Evolutionary conservation across 2,113 vertebrate genomes (phyloP).

Genomic region (Oryzias woworae): DNA sequence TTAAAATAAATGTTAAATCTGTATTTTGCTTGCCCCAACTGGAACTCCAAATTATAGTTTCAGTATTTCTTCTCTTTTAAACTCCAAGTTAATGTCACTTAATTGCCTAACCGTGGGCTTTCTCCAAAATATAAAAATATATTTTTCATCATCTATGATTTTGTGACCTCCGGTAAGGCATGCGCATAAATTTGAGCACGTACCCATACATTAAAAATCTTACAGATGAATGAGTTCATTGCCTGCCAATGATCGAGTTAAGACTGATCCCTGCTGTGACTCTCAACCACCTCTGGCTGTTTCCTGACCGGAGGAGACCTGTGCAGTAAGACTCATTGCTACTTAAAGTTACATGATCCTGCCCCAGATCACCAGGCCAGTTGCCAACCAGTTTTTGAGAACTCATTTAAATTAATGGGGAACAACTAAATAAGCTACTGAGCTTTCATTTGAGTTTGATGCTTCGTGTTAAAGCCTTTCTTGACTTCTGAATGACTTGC

Average conservation of each 20-base stretch:
- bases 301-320: conserved; percentile 39
- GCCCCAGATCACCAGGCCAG: conserved; percentile 12
- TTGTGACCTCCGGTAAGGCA: conserved; percentile 22
- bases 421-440: conserved; percentile 29
- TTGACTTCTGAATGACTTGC: conserved; percentile 54
- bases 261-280: conserved; percentile 44
- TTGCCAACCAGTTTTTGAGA: conserved; percentile 33
- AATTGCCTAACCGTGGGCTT: background rate
- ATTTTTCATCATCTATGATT: too few species aligned
- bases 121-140: background rate
- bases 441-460: conserved; percentile 22
- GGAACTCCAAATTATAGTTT: too few species aligned
- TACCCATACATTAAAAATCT: conserved; percentile 56
- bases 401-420: conserved; percentile 52
- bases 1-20: too few species aligned
- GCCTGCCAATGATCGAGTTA: conserved; percentile 38
- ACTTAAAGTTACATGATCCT: conserved; percentile 31
- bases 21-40: too few species aligned
- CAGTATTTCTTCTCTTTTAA: too few species aligned
- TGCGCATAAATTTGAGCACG: conserved; percentile 39
- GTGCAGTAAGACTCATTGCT: conserved; percentile 38
- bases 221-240: conserved; percentile 62
- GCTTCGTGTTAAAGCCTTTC: conserved; percentile 44
- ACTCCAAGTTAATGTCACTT: too few species aligned
- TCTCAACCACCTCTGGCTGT: conserved; percentile 44